Base-by-base conservation (phyloP, 1,140 invertebrate species). In the Drosophila watanabei region DNA sequence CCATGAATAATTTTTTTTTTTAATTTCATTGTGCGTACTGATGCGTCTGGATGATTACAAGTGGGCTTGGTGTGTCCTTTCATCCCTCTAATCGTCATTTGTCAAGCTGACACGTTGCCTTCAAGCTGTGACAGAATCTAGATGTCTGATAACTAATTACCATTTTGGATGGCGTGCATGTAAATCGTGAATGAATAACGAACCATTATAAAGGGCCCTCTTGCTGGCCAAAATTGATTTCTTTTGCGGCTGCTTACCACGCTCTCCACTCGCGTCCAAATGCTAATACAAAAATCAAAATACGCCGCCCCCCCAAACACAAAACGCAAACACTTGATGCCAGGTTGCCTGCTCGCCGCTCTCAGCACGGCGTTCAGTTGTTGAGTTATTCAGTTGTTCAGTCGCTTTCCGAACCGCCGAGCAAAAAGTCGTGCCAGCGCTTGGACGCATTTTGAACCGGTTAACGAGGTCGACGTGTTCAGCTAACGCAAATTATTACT, bases 391-490 rank as follows among this genome's bases (percentile, higher is more conserved):
- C 8, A 16, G 32, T 58, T 69, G 48, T 32, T 70, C 66, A 78
- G 75, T 78, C 43, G 75, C 63, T 78, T 60, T 59, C 8, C 41
- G 63, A 68, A 56, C 49, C 61, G 63, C 51, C 43, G 41, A 70
- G 64, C 64, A 79, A 79, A 57, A 58, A 69, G 75, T 79, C 45
- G 63, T 56, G 64, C 65, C 32, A 57, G 54, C 73, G 62, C 43
- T 24, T 37, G 51, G 24, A 28, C 43, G 72, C 43, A 28, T 79
- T 51, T 79, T 39, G 57, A 45, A 79, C 75, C 75, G 75, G 75
- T 79, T 79, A 79, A 79, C 75, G 65, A 78, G 65, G 75, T 62
- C 75, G 76, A 79, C 75, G 75, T 79, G 75, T 79, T 79, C 16
- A 39, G 58, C 39, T 45, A 70, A 79, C 56, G 75, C 48, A 37